Base-by-base conservation (phyloP, 2,797 vertebrate genomes). In the Enteromius fasciolatus region DNA sequence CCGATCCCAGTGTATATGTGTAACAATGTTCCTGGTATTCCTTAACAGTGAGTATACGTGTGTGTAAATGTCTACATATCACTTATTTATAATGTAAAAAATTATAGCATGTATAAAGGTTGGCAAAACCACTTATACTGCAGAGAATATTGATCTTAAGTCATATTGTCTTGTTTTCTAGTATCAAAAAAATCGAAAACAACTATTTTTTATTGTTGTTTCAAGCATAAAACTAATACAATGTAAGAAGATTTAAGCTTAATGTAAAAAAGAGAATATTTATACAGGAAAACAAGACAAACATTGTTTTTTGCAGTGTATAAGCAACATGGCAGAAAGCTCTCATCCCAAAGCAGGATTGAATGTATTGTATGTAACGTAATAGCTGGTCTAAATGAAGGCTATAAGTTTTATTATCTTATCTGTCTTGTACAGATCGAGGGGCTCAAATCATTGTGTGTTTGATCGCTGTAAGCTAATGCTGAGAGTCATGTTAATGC, bases 401-500 rank as follows among this genome's bases (percentile, higher is more conserved):
- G 69, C 31, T 74, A 18, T 33, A 52, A 46, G 78, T 82, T 82
- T 57, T 57, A 76, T 59, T 82, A 54, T 76, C 59, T 67, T 83
- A 48, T 83, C 66, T 63, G 81, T 83, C 74, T 70, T 69, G 28
- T 59, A 59, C 81, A 77, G 81, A 77, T 69, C 20, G 75, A 70
- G 74, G 74, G 74, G 66, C 74, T 83, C 28, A 48, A 70, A 59
- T 63, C 52, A 50, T 76, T 77, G 64, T 70, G 80, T 76, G 63
- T 68, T 33, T 28, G 18, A 83, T 66, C 8, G 41, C 72, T 75
- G 48, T 81, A 67, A 18, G 72, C 81, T 70, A 69, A 69, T 3
- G 74, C 81, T 82, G 63, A 57, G 48, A 83, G 81, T 83, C 74
- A 61, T 77, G 74, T 83, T 83, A 77, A 83, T 83, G 81, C 81